A percentile compares a stretch with the other conserved stretches of the same genome.
These are phyloP conservation scores for Ormia ochracea DNA, from an alignment of 2,888 invertebrate genomes.

Conservation along the genomic window DNA sequence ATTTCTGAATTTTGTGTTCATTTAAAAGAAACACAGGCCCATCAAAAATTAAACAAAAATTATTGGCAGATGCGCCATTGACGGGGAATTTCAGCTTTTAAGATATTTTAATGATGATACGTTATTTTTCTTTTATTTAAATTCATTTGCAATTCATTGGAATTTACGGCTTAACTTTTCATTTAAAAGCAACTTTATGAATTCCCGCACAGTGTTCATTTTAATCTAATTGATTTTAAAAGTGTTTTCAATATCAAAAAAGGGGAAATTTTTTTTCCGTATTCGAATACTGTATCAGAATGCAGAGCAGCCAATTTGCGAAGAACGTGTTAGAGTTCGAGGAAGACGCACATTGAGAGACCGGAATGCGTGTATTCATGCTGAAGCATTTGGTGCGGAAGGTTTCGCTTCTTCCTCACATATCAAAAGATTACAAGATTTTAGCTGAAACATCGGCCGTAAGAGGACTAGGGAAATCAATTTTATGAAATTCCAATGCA, in stretches of 20 bases:
- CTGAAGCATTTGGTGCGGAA: too few relatives aligned
- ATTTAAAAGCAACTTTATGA: not conserved
- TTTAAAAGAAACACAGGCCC: not conserved
- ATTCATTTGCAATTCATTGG: not conserved
- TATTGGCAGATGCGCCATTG: constrained; percentile 7
- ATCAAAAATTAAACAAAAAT: constrained; percentile 12
- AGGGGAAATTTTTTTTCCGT: too few relatives aligned
- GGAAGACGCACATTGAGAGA: too few relatives aligned
- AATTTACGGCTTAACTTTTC: too few relatives aligned
- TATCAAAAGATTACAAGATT: too few relatives aligned
- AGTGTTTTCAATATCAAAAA: not conserved
- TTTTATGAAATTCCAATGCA: too few relatives aligned
- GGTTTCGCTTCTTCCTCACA: too few relatives aligned
- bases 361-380: too few relatives aligned
- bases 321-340: not conserved
- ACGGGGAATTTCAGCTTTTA: not conserved
- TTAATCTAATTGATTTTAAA: not conserved
- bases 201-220: not conserved
- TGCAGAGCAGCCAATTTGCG: not conserved
- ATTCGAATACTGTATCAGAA: not conserved
- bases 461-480: too few relatives aligned
- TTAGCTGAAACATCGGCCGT: too few relatives aligned
- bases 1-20: constrained; percentile 2
- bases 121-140: not conserved
- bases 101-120: not conserved